These are phyloP conservation scores for Blastobasis lacticolella DNA, from an alignment of 2,888 invertebrate genomes.

Conservation along the genomic window DNA sequence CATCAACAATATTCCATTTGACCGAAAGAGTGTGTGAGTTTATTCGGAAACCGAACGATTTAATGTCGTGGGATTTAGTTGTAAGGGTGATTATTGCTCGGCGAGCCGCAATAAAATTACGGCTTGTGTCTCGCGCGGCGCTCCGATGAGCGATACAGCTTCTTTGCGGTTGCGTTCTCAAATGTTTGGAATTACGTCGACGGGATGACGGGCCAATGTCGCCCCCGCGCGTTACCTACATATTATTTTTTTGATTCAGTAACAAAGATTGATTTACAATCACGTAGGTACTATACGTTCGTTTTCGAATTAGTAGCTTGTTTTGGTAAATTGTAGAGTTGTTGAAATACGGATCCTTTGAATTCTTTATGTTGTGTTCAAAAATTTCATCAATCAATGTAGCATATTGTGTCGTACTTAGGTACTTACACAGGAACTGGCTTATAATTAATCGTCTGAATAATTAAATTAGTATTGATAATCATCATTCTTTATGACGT, in stretches of 20 bases:
- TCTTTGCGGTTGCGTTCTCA: conserved; percentile 52
- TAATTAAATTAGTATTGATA: too few species aligned
- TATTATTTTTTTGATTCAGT: conserved; percentile 4
- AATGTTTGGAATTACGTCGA: conserved; percentile 24
- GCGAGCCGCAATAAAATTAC: conserved; percentile 63
- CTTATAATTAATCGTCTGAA: too few species aligned
- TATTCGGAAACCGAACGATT: conserved; percentile 35
- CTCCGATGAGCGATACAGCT: conserved; percentile 58
- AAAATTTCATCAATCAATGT: too few species aligned
- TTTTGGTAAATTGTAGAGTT: too few species aligned
- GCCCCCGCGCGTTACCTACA: background rate
- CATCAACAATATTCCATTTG: conserved; percentile 61
- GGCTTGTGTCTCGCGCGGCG: conserved; percentile 53
- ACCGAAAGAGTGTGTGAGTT: conserved; percentile 42
- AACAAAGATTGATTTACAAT: background rate
- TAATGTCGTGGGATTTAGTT: conserved; percentile 36
- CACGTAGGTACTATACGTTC: too few species aligned
- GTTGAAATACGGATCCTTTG: too few species aligned
- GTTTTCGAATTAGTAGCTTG: too few species aligned
- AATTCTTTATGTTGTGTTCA: too few species aligned
- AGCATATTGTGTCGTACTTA: too few species aligned
- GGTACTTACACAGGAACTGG: too few species aligned
- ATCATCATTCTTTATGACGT: too few species aligned
- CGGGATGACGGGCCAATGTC: conserved; percentile 2
- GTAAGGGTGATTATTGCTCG: conserved; percentile 52